Evolutionary conservation across 64 coral and sea anemone species (phyloP), one percentile per base, ranked within the genome.

Genomic region (Platygyra sinensis): DNA sequence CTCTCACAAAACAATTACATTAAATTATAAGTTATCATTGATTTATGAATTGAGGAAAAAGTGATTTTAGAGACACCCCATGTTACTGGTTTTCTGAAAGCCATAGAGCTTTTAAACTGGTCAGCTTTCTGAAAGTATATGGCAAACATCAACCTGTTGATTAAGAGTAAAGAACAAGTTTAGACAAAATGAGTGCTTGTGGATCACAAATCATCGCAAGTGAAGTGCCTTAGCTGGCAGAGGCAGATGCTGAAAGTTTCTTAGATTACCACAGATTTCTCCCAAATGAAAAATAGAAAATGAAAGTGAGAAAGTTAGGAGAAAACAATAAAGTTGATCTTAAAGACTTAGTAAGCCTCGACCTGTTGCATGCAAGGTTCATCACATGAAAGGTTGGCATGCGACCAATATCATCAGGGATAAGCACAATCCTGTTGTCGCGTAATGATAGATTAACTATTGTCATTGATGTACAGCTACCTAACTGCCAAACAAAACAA

Each of bases 361-460:
- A 96, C 95, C 92, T 97, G 86, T 97, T 97, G 52, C 87, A 94
- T 36, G 91, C 88, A 38, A 97, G 52, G 72, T 97, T 97, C 42
- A 97, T 97, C 5, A 97, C 95, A 71, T 97, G 95, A n/a, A 97
- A 71, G 60, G 88, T 97, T 17, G 95, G 95, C 95, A 97, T 97
- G 24, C 95, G 83, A 17, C 95, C 95, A 94, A 97, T 91, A 50
- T 94, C 92, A 69, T 97, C 95, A 72, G 95, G 95, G 27, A 97
- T 91, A 10, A 76, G 29, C 16, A 86, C 54, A 10, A 97, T 72
- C 46, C 92, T 93, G 79, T 97, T 97, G 78, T 97, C 95, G 16
- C 95, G 91, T 30, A 97, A 57, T 8, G 95, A 97, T 6, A 97
- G 85, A n/a, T n/a, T n/a, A n/a, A n/a, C n/a, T 46, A 97, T 94